phyloP scores from a whole-genome alignment of 2,888 invertebrate species.

The Melipona bicolor region DNA sequence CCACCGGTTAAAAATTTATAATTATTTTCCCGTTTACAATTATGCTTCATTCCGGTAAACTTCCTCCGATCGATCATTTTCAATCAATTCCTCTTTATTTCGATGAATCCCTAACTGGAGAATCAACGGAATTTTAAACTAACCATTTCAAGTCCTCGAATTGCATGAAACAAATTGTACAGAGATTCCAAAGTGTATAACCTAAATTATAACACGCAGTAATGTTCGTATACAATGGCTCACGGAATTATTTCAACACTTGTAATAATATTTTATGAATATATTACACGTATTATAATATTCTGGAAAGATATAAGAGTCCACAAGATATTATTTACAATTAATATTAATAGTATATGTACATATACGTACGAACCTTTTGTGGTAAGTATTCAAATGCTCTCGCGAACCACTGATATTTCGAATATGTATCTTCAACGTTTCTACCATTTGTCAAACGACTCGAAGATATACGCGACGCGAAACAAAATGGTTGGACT shows the following conservation, averaged over 20 bases:
- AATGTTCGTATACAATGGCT: background rate
- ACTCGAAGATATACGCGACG: background rate
- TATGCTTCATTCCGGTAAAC: background rate
- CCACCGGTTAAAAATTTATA: conserved; percentile 27
- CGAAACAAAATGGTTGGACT: background rate
- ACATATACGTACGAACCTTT: background rate
- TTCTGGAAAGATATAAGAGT: background rate
- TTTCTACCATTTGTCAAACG: background rate
- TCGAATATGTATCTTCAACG: background rate
- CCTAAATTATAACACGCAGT: background rate
- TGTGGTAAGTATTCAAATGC: background rate
- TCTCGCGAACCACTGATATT: background rate
- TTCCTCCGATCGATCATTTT: no score
- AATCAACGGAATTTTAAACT: background rate
- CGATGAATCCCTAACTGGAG: background rate
- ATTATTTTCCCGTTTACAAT: background rate
- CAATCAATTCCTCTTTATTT: background rate
- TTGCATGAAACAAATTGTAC: background rate
- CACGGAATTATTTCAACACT: background rate
- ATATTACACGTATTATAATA: background rate
- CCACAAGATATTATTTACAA: background rate
- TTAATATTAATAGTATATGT: no score
- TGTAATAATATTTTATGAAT: background rate
- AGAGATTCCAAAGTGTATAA: background rate
- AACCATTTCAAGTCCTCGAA: background rate